Conservation (phyloP, 1,140 invertebrate species). For the Drosophila murphyi region DNA sequence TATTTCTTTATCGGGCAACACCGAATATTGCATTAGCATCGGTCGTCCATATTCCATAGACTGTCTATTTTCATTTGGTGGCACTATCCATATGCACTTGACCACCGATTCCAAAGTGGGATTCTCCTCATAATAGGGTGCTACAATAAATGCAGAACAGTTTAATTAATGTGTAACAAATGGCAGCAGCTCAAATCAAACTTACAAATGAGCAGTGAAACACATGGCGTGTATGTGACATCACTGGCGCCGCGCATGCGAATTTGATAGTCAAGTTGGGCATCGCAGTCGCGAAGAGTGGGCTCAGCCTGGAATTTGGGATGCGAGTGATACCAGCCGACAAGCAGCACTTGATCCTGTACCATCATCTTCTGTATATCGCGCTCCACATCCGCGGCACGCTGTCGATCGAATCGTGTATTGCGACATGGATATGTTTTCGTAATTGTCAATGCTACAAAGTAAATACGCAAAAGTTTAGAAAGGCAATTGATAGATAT, state of each 20-base stretch:
- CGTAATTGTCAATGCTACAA: conserved; percentile 92
- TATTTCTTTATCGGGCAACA: conserved; percentile 92
- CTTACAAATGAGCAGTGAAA: conserved; percentile 96
- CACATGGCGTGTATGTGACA: conserved; percentile 95
- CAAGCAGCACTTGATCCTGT: conserved; percentile 91
- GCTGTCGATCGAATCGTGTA: conserved; percentile 91
- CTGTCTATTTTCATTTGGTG: conserved; percentile 95
- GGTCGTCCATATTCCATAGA: conserved; percentile 94
- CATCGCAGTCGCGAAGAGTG: conserved; percentile 94
- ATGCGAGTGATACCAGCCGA: conserved; percentile 99
- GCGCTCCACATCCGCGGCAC: conserved; percentile 89
- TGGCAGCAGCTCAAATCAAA: not conserved
- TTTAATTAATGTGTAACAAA: not conserved
- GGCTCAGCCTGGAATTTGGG: conserved; percentile 94
- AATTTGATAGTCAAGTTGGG: conserved; percentile 97
- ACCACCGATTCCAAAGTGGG: conserved; percentile 91
- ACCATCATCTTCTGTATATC: conserved; percentile 94
- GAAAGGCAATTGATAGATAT: not conserved
- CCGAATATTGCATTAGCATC: conserved; percentile 94
- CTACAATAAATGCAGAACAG: conserved; percentile 86
- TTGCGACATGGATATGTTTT: conserved; percentile 95
- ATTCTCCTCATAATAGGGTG: conserved; percentile 93
- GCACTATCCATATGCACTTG: conserved; percentile 96
- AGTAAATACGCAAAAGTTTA: conserved; percentile 35
- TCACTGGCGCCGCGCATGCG: conserved; percentile 96